Evolutionary conservation across 2,113 vertebrate genomes (phyloP).

Genomic region (Montifringilla adamsi): DNA sequence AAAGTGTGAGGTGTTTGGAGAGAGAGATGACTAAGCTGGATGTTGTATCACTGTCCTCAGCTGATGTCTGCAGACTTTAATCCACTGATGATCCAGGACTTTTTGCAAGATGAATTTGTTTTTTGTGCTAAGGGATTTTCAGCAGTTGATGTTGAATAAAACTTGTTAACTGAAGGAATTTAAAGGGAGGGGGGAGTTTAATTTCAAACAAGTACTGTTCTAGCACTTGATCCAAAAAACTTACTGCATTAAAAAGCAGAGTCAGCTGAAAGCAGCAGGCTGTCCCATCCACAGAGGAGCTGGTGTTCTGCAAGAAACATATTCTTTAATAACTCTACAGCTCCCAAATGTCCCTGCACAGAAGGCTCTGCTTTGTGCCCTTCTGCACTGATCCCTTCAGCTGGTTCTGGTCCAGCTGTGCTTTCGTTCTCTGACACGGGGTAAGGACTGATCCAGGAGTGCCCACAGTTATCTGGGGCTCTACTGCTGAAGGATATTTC

Average conservation of each 20-base stretch:
- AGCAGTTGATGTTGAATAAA: background rate
- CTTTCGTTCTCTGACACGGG: background rate
- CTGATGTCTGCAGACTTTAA: background rate
- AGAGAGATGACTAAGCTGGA: background rate
- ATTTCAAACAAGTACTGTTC: background rate
- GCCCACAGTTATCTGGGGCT: background rate
- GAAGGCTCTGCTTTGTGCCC: background rate
- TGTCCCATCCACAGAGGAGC: background rate
- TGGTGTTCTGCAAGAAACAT: background rate
- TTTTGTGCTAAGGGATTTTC: background rate
- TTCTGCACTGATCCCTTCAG: rapidly evolving
- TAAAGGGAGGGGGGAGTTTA: rapidly evolving
- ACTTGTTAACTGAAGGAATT: background rate
- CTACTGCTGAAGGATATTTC: background rate
- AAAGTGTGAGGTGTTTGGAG: background rate
- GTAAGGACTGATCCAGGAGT: background rate
- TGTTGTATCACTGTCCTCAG: background rate
- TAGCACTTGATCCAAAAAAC: background rate
- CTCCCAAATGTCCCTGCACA: background rate
- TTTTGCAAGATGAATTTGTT: background rate
- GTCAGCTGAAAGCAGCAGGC: background rate
- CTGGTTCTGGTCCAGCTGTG: background rate
- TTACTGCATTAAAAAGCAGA: background rate
- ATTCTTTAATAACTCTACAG: background rate
- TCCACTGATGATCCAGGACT: background rate